Base-by-base conservation (phyloP, 2,797 vertebrate species). In the Anas bahamensis region DNA sequence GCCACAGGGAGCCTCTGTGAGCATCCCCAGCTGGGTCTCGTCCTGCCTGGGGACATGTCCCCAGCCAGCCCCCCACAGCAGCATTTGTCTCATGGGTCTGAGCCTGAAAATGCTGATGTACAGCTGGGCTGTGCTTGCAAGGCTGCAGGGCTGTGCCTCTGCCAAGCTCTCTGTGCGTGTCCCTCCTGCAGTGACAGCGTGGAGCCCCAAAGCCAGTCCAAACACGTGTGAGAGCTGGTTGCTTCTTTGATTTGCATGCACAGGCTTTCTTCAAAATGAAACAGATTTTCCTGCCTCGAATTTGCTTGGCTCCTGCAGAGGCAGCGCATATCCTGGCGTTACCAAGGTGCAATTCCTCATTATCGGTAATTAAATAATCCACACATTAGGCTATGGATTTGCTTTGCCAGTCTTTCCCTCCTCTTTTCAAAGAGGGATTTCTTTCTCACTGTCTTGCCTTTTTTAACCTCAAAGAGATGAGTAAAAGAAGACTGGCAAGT, bases 61-160 rank as follows among this genome's bases (percentile, higher is more conserved):
- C 24, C 0, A 0, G 17, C 7, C 53, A 26, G 31, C 10, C 33
- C 33, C n/a, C 26, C 8, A 11, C 0, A 4, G 16, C 60, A 6
- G 13, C 4, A 5, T 59, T 46, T 4, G 0, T 21, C 35, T 66
- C 19, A 1, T 0, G 21, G 37, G 5, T 17, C 59, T 76, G 53
- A 35, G 69, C 57, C 52, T 28, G 60, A 15, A 28, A 31, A n/a
- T 29, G 14, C 39, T 21, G 35, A 59, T 6, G 26, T 29, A 5
- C 19, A 11, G 79, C 48, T 16, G 2, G 3, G 64, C 44, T 10
- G 64, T 19, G 0, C 65, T 10, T 29, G 48, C 64, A 15, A 18
- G 59, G 83, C 68, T 19, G 44, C 85, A 6, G 8, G 19, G 60
- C 33, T 29, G 13, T 5, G 16, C 10, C 39, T 28, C 53, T 59